Conservation (phyloP, 2,888 invertebrate species). For the Caenorhabditis becei region DNA sequence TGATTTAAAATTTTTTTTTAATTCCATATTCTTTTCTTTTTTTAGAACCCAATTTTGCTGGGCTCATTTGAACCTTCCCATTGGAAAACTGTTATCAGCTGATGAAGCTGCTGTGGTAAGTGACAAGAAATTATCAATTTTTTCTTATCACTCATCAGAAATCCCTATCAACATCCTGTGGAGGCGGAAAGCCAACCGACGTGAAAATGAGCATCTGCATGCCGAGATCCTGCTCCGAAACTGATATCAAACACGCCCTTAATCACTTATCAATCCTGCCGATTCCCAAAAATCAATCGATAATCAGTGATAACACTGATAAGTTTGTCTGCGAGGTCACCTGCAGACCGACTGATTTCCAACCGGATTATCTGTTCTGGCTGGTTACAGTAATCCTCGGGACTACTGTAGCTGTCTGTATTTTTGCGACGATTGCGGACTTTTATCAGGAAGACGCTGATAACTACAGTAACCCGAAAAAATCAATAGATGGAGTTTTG, state of each 20-base stretch:
- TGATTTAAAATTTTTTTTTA: neutral
- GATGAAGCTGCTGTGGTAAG: conserved; percentile 17
- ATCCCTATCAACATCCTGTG: conserved; percentile 37
- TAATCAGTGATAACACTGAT: neutral
- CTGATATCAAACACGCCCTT: conserved; percentile 32
- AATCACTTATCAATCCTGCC: conserved; percentile 29
- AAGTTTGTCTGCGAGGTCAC: conserved; percentile 33
- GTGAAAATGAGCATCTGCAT: conserved; percentile 56
- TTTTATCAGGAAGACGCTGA: conserved; percentile 20
- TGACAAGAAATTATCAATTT: neutral
- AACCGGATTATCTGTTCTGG: conserved; percentile 34
- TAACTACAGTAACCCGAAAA: neutral
- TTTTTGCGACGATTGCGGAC: conserved; percentile 42
- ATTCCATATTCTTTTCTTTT: neutral
- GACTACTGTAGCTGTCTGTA: neutral
- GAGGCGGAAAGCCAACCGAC: conserved; percentile 32
- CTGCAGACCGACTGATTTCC: conserved; percentile 33
- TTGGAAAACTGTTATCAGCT: conserved; percentile 28
- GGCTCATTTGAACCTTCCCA: conserved; percentile 55
- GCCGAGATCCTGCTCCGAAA: conserved; percentile 46
- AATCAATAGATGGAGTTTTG: neutral
- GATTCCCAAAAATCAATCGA: conserved; percentile 11
- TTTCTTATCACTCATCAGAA: conserved; percentile 20
- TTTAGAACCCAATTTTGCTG: conserved; percentile 56
- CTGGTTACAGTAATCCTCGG: conserved; percentile 34